phyloP scores from a whole-genome alignment of 2,113 vertebrate genomes.

The Myxocyprinus asiaticus region DNA sequence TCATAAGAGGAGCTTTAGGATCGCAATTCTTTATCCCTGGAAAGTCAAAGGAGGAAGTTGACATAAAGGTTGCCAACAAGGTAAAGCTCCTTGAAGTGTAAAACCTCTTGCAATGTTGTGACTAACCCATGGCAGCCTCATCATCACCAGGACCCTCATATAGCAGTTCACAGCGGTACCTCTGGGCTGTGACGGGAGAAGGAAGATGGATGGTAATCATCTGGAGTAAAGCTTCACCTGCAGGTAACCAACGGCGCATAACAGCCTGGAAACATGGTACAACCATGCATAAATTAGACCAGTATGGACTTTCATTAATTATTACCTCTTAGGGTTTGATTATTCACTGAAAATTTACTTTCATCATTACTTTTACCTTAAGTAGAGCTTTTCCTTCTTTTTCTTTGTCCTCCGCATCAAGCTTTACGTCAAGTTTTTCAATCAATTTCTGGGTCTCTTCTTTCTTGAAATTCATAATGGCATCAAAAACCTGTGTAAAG shows the following conservation, averaged over 20 bases:
- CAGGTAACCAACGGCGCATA: conserved; percentile 68
- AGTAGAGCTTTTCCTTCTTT: conserved; percentile 69
- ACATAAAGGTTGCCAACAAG: neutral
- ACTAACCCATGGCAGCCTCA: conserved; percentile 65
- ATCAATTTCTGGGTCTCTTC: conserved; percentile 68
- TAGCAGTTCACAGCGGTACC: conserved; percentile 67
- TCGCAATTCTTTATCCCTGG: conserved; percentile 72
- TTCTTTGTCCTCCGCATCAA: conserved; percentile 64
- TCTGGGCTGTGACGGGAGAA: conserved; percentile 66
- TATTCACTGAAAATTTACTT: too few relatives aligned
- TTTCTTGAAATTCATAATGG: conserved; percentile 74
- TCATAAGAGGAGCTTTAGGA: conserved; percentile 69
- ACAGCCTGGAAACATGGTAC: conserved; percentile 55
- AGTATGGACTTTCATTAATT: neutral
- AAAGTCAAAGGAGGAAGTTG: neutral
- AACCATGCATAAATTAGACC: neutral
- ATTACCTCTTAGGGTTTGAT: too few relatives aligned
- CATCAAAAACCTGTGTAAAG: conserved; percentile 67
- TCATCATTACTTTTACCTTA: conserved; percentile 57
- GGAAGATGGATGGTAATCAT: conserved; percentile 71
- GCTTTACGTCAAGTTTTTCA: conserved; percentile 68
- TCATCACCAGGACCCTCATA: conserved; percentile 68
- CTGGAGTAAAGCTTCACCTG: conserved; percentile 66
- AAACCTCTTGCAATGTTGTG: neutral
- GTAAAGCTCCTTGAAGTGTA: neutral